These are phyloP conservation scores for Drosophila repletoides DNA, from an alignment of 1,140 invertebrate genomes.

Conservation along the genomic window DNA sequence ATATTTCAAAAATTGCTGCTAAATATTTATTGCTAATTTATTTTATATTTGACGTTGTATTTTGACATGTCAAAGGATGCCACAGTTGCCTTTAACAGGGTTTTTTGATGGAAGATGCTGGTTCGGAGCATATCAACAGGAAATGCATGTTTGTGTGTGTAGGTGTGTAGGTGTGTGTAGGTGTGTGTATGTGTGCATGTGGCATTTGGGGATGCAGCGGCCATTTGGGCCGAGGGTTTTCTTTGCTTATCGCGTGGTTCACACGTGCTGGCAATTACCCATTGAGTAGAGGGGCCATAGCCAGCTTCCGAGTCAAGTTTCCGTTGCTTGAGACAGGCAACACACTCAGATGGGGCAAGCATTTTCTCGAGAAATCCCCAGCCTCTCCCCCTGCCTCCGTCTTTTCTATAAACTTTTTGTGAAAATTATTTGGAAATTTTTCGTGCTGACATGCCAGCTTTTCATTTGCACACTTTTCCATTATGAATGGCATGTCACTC, in stretches of 20 bases:
- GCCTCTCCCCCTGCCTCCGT: neutral
- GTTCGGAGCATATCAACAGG: conserved; percentile 24
- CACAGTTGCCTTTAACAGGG: neutral
- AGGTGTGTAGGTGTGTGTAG: neutral
- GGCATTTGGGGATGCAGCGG: too few relatives aligned
- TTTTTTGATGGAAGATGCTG: conserved; percentile 1
- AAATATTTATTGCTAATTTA: too few relatives aligned
- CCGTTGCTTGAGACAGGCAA: conserved; percentile 26
- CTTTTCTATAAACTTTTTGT: conserved; percentile 13
- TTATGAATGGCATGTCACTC: conserved; percentile 16
- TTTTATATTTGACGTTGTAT: neutral
- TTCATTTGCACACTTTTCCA: conserved; percentile 38
- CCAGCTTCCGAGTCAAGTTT: conserved; percentile 41
- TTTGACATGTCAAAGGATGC: conserved; percentile 11
- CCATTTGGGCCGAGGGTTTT: neutral
- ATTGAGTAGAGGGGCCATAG: conserved; percentile 34
- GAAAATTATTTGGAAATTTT: conserved; percentile 34
- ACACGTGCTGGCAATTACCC: conserved; percentile 47
- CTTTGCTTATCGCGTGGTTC: conserved; percentile 15
- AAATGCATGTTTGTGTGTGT: conserved; percentile 10
- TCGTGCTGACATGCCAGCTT: conserved; percentile 19
- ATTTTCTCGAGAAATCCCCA: neutral
- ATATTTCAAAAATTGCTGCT: too few relatives aligned
- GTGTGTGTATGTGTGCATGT: neutral
- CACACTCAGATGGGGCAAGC: neutral